Conservation (phyloP, 1,140 invertebrate genomes). For the Eciton burchellii region DNA sequence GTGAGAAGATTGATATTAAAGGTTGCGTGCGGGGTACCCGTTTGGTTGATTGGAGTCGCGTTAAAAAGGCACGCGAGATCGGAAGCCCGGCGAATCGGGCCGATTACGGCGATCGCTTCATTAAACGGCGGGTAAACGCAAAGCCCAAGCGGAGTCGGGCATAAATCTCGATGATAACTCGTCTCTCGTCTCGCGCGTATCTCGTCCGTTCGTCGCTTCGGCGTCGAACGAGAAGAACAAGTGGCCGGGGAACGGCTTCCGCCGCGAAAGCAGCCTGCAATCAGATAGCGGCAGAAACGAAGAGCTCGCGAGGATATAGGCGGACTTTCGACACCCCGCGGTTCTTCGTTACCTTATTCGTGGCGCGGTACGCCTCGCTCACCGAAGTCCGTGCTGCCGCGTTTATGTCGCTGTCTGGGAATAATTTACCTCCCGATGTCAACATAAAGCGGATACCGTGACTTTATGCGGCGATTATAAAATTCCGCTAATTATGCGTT, state of each 20-base stretch:
- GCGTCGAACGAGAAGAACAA: conserved; percentile 35
- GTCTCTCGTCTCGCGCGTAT: conserved; percentile 43
- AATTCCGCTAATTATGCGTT: conserved; percentile 42
- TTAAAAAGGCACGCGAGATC: conserved; percentile 2
- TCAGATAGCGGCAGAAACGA: conserved; percentile 57
- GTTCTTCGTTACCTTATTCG: conserved; percentile 46
- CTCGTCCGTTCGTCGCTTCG: conserved; percentile 28
- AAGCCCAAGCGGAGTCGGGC: conserved; percentile 27
- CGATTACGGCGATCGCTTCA: conserved; percentile 60
- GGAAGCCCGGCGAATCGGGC: background rate
- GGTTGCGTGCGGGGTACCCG: background rate
- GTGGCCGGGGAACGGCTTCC: conserved; percentile 42
- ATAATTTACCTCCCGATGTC: conserved; percentile 37
- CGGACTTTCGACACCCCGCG: conserved; percentile 58
- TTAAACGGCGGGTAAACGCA: conserved; percentile 43
- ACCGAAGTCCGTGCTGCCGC: background rate
- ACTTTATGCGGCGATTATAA: conserved; percentile 36
- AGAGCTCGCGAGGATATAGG: conserved; percentile 40
- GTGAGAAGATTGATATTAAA: conserved; percentile 11
- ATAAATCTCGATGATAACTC: conserved; percentile 68
- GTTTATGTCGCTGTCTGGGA: conserved; percentile 34
- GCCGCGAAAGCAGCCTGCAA: conserved; percentile 53
- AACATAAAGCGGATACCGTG: conserved; percentile 33
- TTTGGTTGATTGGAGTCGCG: conserved; percentile 20
- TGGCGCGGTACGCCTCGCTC: conserved; percentile 5